Evolutionary conservation across 2,113 vertebrate species (phyloP).

Genomic region (Eubucco bourcierii): DNA sequence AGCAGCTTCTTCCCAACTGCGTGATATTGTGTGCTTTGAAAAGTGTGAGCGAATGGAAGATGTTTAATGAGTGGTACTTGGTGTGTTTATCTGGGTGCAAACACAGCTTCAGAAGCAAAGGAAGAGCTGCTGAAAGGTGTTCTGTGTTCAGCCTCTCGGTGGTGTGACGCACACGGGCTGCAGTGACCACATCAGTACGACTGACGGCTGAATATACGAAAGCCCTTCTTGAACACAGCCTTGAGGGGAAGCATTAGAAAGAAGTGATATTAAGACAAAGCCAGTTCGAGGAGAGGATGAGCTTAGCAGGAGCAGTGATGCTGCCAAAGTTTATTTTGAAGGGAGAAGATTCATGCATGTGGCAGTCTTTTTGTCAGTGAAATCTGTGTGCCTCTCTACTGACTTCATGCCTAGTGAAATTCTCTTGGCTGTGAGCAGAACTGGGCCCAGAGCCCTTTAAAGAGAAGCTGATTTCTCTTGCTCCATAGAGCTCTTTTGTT

Average conservation of each 20-base stretch:
- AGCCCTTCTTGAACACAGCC: background rate
- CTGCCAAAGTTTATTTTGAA: background rate
- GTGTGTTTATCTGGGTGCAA: background rate
- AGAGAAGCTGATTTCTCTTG: background rate
- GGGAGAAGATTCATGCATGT: accelerated
- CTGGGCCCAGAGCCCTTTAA: background rate
- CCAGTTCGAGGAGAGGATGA: background rate
- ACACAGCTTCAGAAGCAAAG: background rate
- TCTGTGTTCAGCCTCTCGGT: background rate
- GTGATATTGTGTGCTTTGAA: background rate
- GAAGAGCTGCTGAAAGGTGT: background rate
- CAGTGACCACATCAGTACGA: background rate
- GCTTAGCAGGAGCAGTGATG: background rate
- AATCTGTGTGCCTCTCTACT: accelerated
- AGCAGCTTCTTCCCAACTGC: background rate
- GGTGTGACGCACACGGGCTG: background rate
- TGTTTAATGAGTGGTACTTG: background rate
- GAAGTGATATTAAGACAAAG: background rate
- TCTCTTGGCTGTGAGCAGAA: background rate
- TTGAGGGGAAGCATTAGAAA: background rate
- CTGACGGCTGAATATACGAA: background rate
- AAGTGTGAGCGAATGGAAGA: background rate
- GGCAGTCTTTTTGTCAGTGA: background rate
- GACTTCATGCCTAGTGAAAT: no score
- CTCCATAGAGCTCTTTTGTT: background rate